phyloP scores from a whole-genome alignment of 2,797 vertebrate genomes.

The Dendrocincla tyrannina region DNA sequence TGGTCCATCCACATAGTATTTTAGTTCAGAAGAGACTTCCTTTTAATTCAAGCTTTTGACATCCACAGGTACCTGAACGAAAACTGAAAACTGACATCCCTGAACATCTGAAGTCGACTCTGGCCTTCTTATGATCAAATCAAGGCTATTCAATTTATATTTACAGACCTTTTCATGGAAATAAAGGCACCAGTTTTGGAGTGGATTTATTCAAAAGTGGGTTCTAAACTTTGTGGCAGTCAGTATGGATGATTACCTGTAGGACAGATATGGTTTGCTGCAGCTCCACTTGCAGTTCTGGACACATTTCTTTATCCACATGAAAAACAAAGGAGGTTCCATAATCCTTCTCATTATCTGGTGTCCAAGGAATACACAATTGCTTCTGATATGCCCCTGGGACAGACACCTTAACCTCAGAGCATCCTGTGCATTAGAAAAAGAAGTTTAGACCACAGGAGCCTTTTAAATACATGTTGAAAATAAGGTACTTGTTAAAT shows the following conservation, averaged over 20 bases:
- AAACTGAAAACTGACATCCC: neutral
- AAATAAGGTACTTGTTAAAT: neutral
- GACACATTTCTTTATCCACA: constrained; percentile 63
- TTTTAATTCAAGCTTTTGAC: neutral
- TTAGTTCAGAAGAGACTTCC: neutral
- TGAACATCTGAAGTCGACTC: neutral
- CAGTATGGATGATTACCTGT: constrained; percentile 57
- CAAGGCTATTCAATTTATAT: neutral
- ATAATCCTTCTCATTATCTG: neutral
- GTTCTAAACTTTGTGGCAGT: neutral
- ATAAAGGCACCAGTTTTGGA: neutral
- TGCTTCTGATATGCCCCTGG: constrained; percentile 78
- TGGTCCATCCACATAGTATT: neutral
- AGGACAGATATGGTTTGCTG: constrained; percentile 63
- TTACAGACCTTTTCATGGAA: neutral
- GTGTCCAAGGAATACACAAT: constrained; percentile 51
- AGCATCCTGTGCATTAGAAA: constrained; percentile 51
- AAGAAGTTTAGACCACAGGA: neutral
- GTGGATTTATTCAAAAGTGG: neutral
- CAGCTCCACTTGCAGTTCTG: constrained; percentile 68
- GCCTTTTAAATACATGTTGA: neutral
- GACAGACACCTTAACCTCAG: constrained; percentile 70
- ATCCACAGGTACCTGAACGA: neutral
- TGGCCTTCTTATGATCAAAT: neutral
- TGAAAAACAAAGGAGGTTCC: constrained; percentile 74